Evolutionary conservation across 2,797 vertebrate genomes (phyloP).

Genomic region (Odontamblyopus lacepedii): DNA sequence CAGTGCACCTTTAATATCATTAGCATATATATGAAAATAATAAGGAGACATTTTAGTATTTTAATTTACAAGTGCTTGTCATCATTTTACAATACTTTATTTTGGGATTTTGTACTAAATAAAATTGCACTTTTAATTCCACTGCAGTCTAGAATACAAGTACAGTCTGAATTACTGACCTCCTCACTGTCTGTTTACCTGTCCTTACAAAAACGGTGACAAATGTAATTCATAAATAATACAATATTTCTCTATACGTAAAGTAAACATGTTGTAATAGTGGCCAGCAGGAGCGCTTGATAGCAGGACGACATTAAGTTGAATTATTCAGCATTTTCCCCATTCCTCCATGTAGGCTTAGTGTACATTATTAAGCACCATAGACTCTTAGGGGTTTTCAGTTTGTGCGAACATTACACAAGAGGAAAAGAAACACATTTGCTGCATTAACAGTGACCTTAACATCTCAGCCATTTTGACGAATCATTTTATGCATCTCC

Average conservation of each 20-base stretch:
- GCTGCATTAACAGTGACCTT: conserved; percentile 40
- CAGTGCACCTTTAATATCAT: too few relatives aligned
- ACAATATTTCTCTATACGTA: conserved; percentile 19
- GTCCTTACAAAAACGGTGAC: neutral
- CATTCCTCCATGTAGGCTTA: conserved; percentile 41
- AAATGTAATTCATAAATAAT: conserved; percentile 21
- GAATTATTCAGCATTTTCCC: conserved; percentile 62
- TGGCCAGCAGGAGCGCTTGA: conserved; percentile 24
- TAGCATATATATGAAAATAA: too few relatives aligned
- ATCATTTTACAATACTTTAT: too few relatives aligned
- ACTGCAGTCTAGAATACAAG: neutral
- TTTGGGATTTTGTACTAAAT: too few relatives aligned
- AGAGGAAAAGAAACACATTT: conserved; percentile 23
- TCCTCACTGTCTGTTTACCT: neutral
- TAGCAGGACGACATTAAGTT: conserved; percentile 45
- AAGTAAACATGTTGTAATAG: conserved; percentile 29
- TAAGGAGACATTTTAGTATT: too few relatives aligned
- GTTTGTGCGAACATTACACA: conserved; percentile 24
- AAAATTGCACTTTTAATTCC: too few relatives aligned
- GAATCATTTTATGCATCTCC: conserved; percentile 42
- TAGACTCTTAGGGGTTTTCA: conserved; percentile 36
- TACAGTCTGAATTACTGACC: neutral
- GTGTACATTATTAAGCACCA: conserved; percentile 52
- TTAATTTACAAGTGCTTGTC: too few relatives aligned
- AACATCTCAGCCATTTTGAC: conserved; percentile 41